Evolutionary conservation across 1,140 invertebrate genomes (phyloP), one percentile per base, ranked within the genome.

Genomic region (Muscidifurax raptorellus): DNA sequence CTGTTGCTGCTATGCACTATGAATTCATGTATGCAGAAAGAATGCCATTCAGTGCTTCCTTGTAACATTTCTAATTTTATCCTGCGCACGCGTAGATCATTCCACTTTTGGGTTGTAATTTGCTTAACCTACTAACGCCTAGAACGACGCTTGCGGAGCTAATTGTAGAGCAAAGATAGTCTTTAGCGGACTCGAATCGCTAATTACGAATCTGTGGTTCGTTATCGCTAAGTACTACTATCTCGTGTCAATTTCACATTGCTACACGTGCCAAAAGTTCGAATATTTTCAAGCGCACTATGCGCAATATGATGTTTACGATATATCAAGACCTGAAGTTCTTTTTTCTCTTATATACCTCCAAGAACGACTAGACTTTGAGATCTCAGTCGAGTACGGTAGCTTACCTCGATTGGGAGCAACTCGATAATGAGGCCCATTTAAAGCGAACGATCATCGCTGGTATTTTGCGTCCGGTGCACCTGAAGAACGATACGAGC

Each of bases 341-440:
- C 36, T 40, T 40, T 40, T 40, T 40, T 40, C 47, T 52, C 47
- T 1, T 52, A 52, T 22, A 0, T 52, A n/a, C n/a, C 5, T 2
- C 1, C 47, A 18, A 52, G 13, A 52, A 52, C 1, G 13, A 52
- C 47, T 52, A 52, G 47, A 2, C 18, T 64, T n/a, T n/a, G 27
- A 69, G 66, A 28, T 12, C 13, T n/a, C 59, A 1, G 27, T 36
- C 30, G 18, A 64, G 52, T 15, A 25, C 25, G 59, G 15, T 44
- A 67, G 30, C 10, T n/a, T 40, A n/a, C 6, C 67, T 80, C 32
- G 67, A 80, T 83, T 83, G 64, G 59, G 74, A 76, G 32, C 52
- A 82, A 67, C 71, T 82, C 72, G 80, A 76, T 82, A 67, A 83
- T 47, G 36, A 83, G 72, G 22, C 22, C n/a, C 72, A 27, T 67